Conservation (phyloP, 2,113 vertebrate species). For the Hyaena hyaena region DNA sequence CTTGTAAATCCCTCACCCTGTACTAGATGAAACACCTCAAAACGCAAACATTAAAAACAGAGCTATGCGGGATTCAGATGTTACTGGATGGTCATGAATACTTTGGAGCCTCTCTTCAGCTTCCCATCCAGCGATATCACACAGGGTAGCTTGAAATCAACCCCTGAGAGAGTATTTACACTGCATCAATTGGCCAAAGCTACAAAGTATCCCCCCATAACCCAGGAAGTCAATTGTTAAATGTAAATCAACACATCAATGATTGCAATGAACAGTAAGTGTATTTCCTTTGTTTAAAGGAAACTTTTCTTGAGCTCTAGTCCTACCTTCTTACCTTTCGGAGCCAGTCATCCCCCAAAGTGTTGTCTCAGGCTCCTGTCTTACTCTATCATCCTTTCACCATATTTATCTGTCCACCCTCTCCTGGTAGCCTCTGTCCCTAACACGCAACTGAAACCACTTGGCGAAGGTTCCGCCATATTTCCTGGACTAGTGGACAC, state of each 20-base stretch:
- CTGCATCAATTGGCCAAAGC: background rate
- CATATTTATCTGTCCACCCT: background rate
- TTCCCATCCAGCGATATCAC: background rate
- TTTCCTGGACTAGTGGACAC: background rate
- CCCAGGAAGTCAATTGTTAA: background rate
- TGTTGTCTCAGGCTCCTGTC: background rate
- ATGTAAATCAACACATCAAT: background rate
- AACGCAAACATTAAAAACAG: background rate
- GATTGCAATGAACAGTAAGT: background rate
- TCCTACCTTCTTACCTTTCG: background rate
- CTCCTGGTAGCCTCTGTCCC: background rate
- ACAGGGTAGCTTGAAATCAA: background rate
- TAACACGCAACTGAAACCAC: background rate
- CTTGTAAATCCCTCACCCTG: background rate
- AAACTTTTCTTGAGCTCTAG: too few species aligned
- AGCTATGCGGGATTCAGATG: background rate
- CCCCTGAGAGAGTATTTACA: background rate
- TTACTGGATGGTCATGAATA: background rate
- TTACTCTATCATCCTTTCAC: background rate
- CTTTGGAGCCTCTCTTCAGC: background rate
- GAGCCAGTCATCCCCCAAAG: background rate
- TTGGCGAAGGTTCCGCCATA: background rate
- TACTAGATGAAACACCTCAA: background rate
- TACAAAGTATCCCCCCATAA: background rate
- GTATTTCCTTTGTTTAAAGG: too few species aligned